These are phyloP conservation scores for Ptilonorhynchus violaceus DNA, from an alignment of 2,113 vertebrate species.

Conservation along the genomic window DNA sequence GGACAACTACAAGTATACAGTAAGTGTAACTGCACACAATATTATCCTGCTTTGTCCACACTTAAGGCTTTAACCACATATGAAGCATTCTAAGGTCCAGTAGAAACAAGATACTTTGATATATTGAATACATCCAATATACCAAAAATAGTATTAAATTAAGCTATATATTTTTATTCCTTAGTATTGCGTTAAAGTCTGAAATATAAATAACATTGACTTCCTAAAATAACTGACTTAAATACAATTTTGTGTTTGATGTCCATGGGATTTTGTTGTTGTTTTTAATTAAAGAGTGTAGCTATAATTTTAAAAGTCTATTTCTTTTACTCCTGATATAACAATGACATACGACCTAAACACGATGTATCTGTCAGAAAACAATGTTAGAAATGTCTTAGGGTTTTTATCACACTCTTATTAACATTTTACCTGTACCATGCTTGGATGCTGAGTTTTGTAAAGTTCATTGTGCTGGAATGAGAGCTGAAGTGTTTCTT, in stretches of 20 bases:
- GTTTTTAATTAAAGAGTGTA: neutral
- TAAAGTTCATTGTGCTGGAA: neutral
- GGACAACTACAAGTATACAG: constrained; percentile 96
- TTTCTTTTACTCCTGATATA: neutral
- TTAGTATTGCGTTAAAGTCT: neutral
- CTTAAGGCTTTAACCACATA: neutral
- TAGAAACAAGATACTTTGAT: neutral
- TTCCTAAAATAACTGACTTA: neutral
- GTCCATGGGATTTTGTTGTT: neutral
- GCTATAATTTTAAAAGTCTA: neutral
- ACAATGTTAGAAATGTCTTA: neutral
- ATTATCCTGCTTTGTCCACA: neutral
- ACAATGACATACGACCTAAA: neutral
- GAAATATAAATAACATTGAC: neutral
- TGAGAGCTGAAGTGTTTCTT: neutral
- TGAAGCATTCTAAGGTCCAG: neutral
- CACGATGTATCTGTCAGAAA: neutral
- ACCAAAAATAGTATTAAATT: neutral
- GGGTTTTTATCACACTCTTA: neutral
- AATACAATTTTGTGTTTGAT: neutral
- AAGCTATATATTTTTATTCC: neutral
- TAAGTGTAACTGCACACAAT: constrained; percentile 71
- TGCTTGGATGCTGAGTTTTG: neutral
- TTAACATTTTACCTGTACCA: neutral
- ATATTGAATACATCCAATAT: too few species aligned